Base-by-base conservation (phyloP, 1,140 invertebrate species). In the Drosophila paulistorum region DNA sequence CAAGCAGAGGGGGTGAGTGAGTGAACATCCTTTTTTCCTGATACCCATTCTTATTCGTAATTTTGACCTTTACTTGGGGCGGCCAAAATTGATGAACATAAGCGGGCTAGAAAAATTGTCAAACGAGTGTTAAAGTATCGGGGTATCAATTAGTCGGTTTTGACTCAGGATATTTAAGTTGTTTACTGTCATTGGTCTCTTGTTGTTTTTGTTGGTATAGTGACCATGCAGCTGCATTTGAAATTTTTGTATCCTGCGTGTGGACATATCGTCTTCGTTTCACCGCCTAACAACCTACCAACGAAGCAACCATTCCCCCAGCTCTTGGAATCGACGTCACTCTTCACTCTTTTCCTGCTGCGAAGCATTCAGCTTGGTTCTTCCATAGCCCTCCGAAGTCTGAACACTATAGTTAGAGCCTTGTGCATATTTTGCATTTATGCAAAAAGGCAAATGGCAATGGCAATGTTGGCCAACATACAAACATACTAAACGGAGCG, bases 371-470 rank as follows among this genome's bases (percentile, higher is more conserved):
- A 73, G 76, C 26, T 26, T 57, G 23, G 30, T 7, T 57, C 33
- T 57, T 57, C 64, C 61, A 76, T 65, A 79, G 73, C 79, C 73
- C 66, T 64, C 30, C 30, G 6, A 68, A 20, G 69, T 73, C 77
- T 64, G 77, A n/a, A 10, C 78, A 77, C 71, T 82, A 81, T 68
- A 85, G 74, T 85, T 80, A 78, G 77, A 85, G 81, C 81, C 81
- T 74, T 69, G 45, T 51, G 78, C 76, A 78, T 85, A 84, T 81
- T 85, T 81, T 85, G 78, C 81, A 85, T 85, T 85, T 85, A 85
- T 85, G 77, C 81, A 81, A 81, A 30, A 75, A 81, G 63, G 68
- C 70, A 57, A 39, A 45, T 51, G 42, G 42, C 26, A 51, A 51
- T 42, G 30, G 23, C 23, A 26, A 26, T 26, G 23, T 26, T 26